These are phyloP conservation scores for Drosophila colorata DNA, from an alignment of 2,888 invertebrate species.

Conservation along the genomic window DNA sequence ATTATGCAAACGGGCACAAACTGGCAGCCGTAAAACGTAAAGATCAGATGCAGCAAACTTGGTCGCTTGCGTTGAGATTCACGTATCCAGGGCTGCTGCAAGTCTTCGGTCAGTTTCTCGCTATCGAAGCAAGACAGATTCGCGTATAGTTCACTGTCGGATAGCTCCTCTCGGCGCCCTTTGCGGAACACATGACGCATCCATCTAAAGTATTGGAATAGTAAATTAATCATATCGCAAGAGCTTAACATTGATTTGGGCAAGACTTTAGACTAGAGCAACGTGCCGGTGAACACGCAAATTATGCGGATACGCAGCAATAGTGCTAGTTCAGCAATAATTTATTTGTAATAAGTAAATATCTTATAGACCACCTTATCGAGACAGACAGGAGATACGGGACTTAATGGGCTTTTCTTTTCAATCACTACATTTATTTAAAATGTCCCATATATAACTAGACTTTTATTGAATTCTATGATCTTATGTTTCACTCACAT, in stretches of 20 bases:
- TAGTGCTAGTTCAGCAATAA: too few relatives aligned
- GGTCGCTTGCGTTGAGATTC: constrained; percentile 80
- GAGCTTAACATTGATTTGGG: too few relatives aligned
- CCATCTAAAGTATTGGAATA: constrained; percentile 68
- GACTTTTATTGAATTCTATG: background rate
- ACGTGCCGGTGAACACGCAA: constrained; percentile 20
- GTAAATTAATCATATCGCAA: background rate
- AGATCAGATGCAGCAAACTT: constrained; percentile 85
- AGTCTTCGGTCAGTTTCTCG: constrained; percentile 84
- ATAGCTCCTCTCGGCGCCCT: constrained; percentile 70
- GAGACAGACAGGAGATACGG: constrained; percentile 4
- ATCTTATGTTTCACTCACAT: constrained; percentile 86
- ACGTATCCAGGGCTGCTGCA: constrained; percentile 84
- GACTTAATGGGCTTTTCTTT: constrained; percentile 25
- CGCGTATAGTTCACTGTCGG: constrained; percentile 73
- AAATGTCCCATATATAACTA: background rate
- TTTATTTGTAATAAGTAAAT: background rate
- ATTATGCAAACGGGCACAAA: constrained; percentile 82
- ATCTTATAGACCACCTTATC: constrained; percentile 20
- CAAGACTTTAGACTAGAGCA: constrained; percentile 4
- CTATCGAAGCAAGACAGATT: constrained; percentile 85
- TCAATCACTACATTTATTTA: constrained; percentile 10
- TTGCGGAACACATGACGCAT: constrained; percentile 76
- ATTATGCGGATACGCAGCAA: background rate
- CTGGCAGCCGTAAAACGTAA: constrained; percentile 85